Evolutionary conservation across 2,888 invertebrate genomes (phyloP).

Genomic region (Leptinotarsa rubiginosa): DNA sequence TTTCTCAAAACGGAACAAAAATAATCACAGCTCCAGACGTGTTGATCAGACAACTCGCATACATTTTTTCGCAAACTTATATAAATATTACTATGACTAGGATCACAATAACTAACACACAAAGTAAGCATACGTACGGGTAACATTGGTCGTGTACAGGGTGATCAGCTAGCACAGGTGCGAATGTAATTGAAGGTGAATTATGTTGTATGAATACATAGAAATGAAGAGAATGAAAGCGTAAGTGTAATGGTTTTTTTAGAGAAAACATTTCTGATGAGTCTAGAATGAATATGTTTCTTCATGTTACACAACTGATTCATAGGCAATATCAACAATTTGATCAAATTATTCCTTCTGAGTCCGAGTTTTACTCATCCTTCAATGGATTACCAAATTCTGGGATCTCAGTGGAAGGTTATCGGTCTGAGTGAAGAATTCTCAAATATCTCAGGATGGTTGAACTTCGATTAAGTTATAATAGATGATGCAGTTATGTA

Average conservation of each 20-base stretch:
- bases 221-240: not conserved
- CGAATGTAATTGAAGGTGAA: slow-evolving; percentile 35
- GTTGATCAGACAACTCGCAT: not conserved
- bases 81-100: not conserved
- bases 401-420: no score
- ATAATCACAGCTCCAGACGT: not conserved
- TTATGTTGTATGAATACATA: slow-evolving; percentile 15
- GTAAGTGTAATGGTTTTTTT: not conserved
- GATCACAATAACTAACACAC: slow-evolving; percentile 27
- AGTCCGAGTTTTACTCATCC: no score
- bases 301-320: no score
- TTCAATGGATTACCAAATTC: no score
- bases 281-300: no score
- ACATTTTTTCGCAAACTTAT: not conserved
- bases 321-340: no score
- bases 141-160: slow-evolving; percentile 51
- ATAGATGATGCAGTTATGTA: no score
- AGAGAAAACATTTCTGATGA: no score
- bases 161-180: slow-evolving; percentile 51
- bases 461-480: no score
- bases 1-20: not conserved
- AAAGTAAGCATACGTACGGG: slow-evolving; percentile 53
- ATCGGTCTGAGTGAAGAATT: no score
- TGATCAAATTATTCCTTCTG: no score
- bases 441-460: no score